phyloP scores from a whole-genome alignment of 30 jellyfish, hydroid and myxozoan species.

The Hydractinia symbiolongicarpus region DNA sequence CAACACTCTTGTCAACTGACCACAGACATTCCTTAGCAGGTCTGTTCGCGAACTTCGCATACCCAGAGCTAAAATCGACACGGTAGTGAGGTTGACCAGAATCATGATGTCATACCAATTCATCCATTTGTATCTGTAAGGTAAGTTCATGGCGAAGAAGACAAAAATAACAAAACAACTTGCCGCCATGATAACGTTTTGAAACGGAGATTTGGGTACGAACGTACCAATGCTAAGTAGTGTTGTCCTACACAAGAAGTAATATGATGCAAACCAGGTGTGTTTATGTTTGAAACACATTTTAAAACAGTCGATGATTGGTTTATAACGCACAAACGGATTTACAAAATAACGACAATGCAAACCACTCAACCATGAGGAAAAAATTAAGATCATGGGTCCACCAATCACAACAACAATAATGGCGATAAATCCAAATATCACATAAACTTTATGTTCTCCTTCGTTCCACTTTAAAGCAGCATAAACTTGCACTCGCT shows the following conservation, averaged over 20 bases:
- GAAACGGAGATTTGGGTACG: not conserved
- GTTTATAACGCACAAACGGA: not conserved
- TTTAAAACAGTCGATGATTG: not conserved
- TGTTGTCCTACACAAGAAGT: not conserved
- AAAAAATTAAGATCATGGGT: not conserved
- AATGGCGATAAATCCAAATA: constrained; percentile 3
- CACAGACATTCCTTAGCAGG: not conserved
- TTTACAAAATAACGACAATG: not conserved
- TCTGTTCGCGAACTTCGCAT: constrained; percentile 7
- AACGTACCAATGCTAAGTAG: constrained; percentile 10
- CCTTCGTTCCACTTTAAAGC: not conserved
- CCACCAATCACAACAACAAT: constrained; percentile 15
- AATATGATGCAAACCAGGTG: not conserved
- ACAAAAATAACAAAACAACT: not conserved
- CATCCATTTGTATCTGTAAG: constrained; percentile 8
- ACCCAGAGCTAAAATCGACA: constrained; percentile 3
- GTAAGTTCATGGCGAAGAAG: not conserved
- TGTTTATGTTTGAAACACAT: constrained; percentile 1
- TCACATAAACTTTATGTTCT: not conserved
- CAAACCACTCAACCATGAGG: not conserved
- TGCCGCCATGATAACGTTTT: not conserved
- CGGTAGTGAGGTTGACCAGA: constrained; percentile 9
- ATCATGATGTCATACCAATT: constrained; percentile 14
- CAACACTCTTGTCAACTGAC: constrained; percentile 1
- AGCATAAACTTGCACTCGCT: constrained; percentile 8